Evolutionary conservation across 2,797 vertebrate genomes (phyloP).

Genomic region (Nyctalus aviator): DNA sequence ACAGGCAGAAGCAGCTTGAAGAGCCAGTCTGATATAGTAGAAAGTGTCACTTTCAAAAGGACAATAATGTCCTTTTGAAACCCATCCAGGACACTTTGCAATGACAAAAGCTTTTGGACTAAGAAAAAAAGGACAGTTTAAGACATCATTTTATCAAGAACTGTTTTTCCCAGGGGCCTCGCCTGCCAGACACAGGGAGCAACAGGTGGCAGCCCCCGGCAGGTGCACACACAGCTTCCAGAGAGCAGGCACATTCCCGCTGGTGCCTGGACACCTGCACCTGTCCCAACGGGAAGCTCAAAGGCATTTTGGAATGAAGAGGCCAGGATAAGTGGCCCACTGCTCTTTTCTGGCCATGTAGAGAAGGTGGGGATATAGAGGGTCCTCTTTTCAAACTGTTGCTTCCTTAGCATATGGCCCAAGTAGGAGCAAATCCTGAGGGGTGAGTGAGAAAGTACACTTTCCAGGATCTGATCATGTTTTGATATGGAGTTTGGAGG

Average conservation of each 20-base stretch:
- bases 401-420: not conserved
- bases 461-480: not conserved
- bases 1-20: not conserved
- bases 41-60: slow-evolving; percentile 4
- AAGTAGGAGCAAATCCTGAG: slow-evolving; percentile 17
- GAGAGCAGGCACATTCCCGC: not conserved
- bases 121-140: not conserved
- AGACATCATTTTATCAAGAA: slow-evolving; percentile 16
- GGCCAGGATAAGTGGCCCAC: not conserved
- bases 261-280: not conserved
- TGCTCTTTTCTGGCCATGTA: not conserved
- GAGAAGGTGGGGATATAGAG: not conserved
- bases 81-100: slow-evolving; percentile 55
- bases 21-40: not conserved
- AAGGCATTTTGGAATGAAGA: not conserved
- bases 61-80: slow-evolving; percentile 69
- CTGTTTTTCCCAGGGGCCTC: not conserved
- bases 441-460: not conserved
- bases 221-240: not conserved
- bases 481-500: not conserved
- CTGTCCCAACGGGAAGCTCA: not conserved
- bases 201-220: not conserved
- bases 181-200: not conserved
- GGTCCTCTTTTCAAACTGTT: not conserved
- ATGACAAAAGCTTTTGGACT: not conserved